Conservation (phyloP, 2,113 vertebrate genomes). For the Gavia stellata region DNA sequence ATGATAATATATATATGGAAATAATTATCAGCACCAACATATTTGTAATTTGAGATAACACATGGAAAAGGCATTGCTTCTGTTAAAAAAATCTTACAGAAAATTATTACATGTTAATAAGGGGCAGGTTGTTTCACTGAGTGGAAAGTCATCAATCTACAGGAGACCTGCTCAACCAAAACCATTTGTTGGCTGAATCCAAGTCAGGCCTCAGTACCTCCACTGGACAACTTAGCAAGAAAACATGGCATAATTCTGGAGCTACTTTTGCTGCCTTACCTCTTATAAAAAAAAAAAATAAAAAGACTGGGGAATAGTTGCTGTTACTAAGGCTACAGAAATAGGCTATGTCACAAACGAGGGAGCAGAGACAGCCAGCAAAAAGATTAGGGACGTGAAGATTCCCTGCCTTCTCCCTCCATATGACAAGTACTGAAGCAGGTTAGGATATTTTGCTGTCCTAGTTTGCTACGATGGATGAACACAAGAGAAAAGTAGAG, state of each 20-base stretch:
- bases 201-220: not conserved
- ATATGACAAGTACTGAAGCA: not conserved
- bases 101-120: slow-evolving; percentile 48
- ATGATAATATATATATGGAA: slow-evolving; percentile 66
- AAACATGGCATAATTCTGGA: not conserved
- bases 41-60: slow-evolving; percentile 51
- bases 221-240: not conserved
- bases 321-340: not conserved
- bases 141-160: not conserved
- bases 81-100: not conserved
- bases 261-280: not conserved
- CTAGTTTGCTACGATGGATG: not conserved
- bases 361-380: not conserved
- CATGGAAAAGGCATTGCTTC: not conserved
- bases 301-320: not conserved
- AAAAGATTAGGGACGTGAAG: not conserved
- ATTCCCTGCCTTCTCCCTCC: not conserved
- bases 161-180: not conserved
- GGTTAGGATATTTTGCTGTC: not conserved
- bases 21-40: slow-evolving; percentile 57
- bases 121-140: not conserved
- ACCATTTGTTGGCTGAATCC: not conserved
- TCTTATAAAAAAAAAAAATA: not conserved
- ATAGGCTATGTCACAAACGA: accelerated
- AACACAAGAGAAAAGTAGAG: not conserved